phyloP scores from a whole-genome alignment of 2,888 invertebrate species.

The Gisinianus flammeolus region DNA sequence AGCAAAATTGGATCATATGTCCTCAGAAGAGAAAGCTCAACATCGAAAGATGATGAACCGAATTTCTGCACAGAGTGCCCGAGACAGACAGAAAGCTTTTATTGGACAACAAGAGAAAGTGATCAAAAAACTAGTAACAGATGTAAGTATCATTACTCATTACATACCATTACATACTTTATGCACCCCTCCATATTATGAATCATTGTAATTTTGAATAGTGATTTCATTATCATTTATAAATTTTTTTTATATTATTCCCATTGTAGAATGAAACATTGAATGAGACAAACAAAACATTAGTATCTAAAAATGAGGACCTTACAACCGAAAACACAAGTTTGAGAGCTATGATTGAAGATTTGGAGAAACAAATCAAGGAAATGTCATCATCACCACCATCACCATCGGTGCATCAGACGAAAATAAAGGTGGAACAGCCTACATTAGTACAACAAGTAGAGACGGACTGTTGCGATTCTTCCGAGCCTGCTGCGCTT shows the following conservation, averaged over 20 bases:
- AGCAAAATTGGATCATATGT: conserved; percentile 57
- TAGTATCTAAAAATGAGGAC: conserved; percentile 39
- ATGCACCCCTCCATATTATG: conserved; percentile 1
- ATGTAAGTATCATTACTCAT: conserved; percentile 41
- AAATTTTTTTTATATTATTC: neutral
- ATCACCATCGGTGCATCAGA: neutral
- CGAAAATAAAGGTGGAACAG: conserved; percentile 34
- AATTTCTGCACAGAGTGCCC: conserved; percentile 58
- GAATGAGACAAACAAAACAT: conserved; percentile 39
- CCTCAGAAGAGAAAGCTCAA: conserved; percentile 56
- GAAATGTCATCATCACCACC: conserved; percentile 17
- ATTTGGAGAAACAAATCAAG: conserved; percentile 50
- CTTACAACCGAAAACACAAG: conserved; percentile 51
- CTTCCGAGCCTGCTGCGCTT: conserved; percentile 59
- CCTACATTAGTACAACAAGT: conserved; percentile 21
- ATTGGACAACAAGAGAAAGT: conserved; percentile 52
- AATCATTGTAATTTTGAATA: neutral
- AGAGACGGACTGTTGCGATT: conserved; percentile 36
- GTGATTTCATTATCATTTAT: neutral
- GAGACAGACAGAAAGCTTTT: conserved; percentile 57
- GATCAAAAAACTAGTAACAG: conserved; percentile 47
- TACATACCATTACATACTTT: neutral
- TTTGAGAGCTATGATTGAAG: conserved; percentile 41
- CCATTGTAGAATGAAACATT: conserved; percentile 41
- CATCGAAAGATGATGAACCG: conserved; percentile 59